These are phyloP conservation scores for Trachelus tabidus DNA, from an alignment of 2,888 invertebrate genomes.

Conservation along the genomic window DNA sequence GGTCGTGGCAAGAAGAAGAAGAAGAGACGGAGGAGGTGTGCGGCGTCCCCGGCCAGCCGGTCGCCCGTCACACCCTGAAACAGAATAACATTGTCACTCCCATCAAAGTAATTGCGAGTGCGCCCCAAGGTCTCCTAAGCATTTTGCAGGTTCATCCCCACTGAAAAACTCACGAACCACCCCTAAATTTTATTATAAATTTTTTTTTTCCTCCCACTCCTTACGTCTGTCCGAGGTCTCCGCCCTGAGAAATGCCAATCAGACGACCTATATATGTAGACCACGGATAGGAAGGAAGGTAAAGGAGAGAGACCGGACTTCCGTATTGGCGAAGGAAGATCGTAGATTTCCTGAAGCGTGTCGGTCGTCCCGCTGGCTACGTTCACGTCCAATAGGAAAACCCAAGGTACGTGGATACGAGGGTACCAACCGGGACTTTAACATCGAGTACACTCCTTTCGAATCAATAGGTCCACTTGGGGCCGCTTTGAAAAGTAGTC, in stretches of 20 bases:
- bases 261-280: not conserved
- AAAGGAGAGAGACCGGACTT: not conserved
- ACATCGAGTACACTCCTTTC: slow-evolving; percentile 58
- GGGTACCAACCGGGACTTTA: slow-evolving; percentile 54
- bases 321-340: slow-evolving; percentile 34
- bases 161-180: not conserved
- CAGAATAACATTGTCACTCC: slow-evolving; percentile 63
- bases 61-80: slow-evolving; percentile 66
- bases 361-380: slow-evolving; percentile 43
- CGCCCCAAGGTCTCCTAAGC: not conserved
- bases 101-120: slow-evolving; percentile 41
- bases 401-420: slow-evolving; percentile 43
- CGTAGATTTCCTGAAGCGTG: slow-evolving; percentile 51
- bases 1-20: slow-evolving; percentile 64
- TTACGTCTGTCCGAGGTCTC: not conserved
- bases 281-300: not conserved
- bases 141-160: not conserved
- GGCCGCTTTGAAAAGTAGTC: slow-evolving; percentile 38
- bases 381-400: slow-evolving; percentile 49
- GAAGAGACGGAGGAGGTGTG: slow-evolving; percentile 65
- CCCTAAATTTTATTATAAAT: not conserved
- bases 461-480: slow-evolving; percentile 57
- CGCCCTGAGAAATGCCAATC: not conserved
- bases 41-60: slow-evolving; percentile 66
- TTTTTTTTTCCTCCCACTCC: not conserved